Percentiles rank a stretch among this genome's conserved stretches.
Evolutionary conservation across 2,113 vertebrate species (phyloP).

Genomic region (Colaptes auratus): DNA sequence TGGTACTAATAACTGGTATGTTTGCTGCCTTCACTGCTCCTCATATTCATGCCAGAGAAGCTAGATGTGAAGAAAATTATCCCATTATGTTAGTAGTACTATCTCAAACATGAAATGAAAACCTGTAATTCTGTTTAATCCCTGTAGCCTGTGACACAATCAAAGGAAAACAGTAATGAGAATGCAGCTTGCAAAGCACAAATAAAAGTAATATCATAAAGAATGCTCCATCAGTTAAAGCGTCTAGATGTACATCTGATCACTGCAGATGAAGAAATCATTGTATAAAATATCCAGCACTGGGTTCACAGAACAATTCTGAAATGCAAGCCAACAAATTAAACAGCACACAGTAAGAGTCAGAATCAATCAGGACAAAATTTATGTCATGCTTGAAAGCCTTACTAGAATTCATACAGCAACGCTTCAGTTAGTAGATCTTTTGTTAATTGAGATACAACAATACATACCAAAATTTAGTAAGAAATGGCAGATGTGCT

Average conservation of each 20-base stretch:
- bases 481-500: slow-evolving; percentile 76
- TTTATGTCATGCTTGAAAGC: slow-evolving; percentile 67
- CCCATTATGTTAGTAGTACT: background rate
- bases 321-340: slow-evolving; percentile 59
- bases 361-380: slow-evolving; percentile 60
- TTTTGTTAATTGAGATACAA: slow-evolving; percentile 72
- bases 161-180: slow-evolving; percentile 16
- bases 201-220: slow-evolving; percentile 47
- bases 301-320: slow-evolving; percentile 36
- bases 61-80: slow-evolving; percentile 9
- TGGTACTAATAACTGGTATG: background rate
- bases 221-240: slow-evolving; percentile 20
- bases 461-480: slow-evolving; percentile 69
- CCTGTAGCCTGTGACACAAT: slow-evolving; percentile 1
- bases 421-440: slow-evolving; percentile 56
- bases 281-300: slow-evolving; percentile 34
- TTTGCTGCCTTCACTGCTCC: slow-evolving; percentile 8
- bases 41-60: slow-evolving; percentile 16
- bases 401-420: slow-evolving; percentile 49
- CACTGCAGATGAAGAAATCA: slow-evolving; percentile 2
- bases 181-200: slow-evolving; percentile 3
- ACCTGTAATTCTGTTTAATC: slow-evolving; percentile 48
- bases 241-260: slow-evolving; percentile 19
- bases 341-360: slow-evolving; percentile 45
- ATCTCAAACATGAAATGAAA: slow-evolving; percentile 40